These are phyloP conservation scores for Napeogenes sylphis DNA, from an alignment of 2,888 invertebrate genomes.

Conservation along the genomic window DNA sequence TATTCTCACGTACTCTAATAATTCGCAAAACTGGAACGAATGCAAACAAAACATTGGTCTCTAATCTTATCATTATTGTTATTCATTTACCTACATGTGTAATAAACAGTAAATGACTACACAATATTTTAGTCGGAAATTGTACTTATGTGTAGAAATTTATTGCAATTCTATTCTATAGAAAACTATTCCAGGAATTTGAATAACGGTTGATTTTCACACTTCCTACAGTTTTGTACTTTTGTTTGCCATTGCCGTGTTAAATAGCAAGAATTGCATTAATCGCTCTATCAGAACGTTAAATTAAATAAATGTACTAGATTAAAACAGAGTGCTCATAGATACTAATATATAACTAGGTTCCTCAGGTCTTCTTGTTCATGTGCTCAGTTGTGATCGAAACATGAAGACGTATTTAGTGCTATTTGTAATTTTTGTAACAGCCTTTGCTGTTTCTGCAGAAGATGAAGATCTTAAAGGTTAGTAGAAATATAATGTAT, in stretches of 20 bases:
- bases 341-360: slow-evolving; percentile 47
- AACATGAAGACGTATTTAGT: slow-evolving; percentile 49
- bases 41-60: slow-evolving; percentile 30
- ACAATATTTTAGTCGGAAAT: no score
- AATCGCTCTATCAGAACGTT: not conserved
- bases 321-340: slow-evolving; percentile 33
- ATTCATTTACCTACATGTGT: slow-evolving; percentile 26
- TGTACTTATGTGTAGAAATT: no score
- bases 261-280: no score
- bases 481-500: slow-evolving; percentile 14
- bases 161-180: no score
- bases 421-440: slow-evolving; percentile 39
- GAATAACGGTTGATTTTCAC: no score
- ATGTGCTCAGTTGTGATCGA: slow-evolving; percentile 38
- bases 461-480: slow-evolving; percentile 20
- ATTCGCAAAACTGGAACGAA: slow-evolving; percentile 21
- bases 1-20: no score
- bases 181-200: no score
- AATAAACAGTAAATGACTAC: slow-evolving; percentile 7
- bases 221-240: no score
- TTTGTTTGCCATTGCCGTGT: no score
- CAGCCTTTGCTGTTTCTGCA: slow-evolving; percentile 30
- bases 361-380: slow-evolving; percentile 34
- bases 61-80: slow-evolving; percentile 33
- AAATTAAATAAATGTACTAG: slow-evolving; percentile 28